phyloP scores from a whole-genome alignment of 35 echinoderm and acorn worm species.

The Apostichopus japonicus region DNA sequence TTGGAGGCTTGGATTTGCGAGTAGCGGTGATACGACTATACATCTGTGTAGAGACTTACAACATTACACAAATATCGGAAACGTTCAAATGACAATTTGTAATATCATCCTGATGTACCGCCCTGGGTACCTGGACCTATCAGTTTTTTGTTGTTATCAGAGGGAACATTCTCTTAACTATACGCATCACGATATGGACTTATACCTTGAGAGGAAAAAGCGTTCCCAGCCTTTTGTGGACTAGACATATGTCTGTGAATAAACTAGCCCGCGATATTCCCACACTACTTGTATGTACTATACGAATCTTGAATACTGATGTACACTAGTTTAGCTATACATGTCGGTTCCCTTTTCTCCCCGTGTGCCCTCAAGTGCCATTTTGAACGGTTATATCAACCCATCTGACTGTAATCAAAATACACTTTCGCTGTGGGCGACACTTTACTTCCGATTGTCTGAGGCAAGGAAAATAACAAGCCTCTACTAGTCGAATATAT shows the following conservation, averaged over 20 bases:
- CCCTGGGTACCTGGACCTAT: no score
- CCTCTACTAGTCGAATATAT: slow-evolving; percentile 3
- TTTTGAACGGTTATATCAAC: neutral
- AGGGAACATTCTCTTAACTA: neutral
- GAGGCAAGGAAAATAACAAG: slow-evolving; percentile 27
- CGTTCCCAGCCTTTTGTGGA: neutral
- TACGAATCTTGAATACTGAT: neutral
- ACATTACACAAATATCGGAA: no score
- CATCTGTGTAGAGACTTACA: no score
- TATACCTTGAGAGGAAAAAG: neutral
- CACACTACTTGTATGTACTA: neutral
- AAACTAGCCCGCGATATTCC: neutral
- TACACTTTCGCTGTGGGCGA: slow-evolving; percentile 20
- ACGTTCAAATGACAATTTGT: no score
- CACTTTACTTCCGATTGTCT: slow-evolving; percentile 32
- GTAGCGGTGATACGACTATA: no score
- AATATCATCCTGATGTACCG: no score
- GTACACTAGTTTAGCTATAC: neutral
- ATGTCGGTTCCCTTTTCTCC: neutral
- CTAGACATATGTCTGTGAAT: neutral
- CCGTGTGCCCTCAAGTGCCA: neutral
- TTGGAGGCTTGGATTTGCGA: no score
- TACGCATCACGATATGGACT: neutral
- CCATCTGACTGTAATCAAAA: slow-evolving; percentile 28
- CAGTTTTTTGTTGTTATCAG: no score